Conservation (phyloP, 2,797 vertebrate species). For the Halcyon leucocephala region DNA sequence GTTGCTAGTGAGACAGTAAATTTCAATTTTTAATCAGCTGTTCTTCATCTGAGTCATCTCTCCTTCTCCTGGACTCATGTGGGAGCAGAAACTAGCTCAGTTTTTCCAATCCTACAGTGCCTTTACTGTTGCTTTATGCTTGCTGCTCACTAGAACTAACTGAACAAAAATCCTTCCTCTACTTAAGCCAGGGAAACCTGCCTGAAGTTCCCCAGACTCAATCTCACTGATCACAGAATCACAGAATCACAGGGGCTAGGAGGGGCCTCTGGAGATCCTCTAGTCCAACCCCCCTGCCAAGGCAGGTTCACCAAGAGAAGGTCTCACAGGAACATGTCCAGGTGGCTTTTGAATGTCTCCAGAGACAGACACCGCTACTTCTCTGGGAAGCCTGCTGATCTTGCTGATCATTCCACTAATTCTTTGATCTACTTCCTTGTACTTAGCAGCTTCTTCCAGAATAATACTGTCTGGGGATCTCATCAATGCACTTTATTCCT, state of each 20-base stretch:
- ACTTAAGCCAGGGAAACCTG: not conserved
- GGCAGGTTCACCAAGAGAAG: no score
- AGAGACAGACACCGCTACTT: no score
- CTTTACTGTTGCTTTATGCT: not conserved
- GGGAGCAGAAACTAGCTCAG: not conserved
- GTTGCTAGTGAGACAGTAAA: not conserved
- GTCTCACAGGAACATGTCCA: no score
- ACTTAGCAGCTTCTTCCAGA: not conserved
- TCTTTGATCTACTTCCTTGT: not conserved
- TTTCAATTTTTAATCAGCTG: not conserved
- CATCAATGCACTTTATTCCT: not conserved
- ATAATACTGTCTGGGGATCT: not conserved
- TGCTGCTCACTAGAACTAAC: not conserved
- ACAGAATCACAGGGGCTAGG: no score
- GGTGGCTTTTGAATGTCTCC: no score
- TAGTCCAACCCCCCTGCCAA: no score
- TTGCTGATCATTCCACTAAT: not conserved
- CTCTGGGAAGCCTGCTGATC: not conserved
- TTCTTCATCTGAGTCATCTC: not conserved
- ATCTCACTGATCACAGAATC: not conserved
- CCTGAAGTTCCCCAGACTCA: not conserved
- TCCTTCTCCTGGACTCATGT: not conserved
- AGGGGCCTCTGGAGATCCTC: no score
- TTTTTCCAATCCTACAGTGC: not conserved
- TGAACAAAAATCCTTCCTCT: not conserved